Percentiles rank a stretch among this genome's conserved stretches.
phyloP scores from a whole-genome alignment of 1,140 invertebrate species.

The Antheraea pernyi region DNA sequence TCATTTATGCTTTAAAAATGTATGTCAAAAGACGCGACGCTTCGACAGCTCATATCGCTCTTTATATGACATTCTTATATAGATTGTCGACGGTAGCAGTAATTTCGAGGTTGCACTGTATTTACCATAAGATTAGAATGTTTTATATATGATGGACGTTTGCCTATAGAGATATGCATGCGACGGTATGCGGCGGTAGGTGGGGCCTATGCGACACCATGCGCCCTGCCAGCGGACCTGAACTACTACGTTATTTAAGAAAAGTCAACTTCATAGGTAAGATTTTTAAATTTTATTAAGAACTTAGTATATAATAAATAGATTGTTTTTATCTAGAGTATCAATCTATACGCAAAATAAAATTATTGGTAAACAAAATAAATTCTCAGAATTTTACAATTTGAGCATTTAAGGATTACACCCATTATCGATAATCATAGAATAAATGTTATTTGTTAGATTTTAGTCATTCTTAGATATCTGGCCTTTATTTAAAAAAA shows the following conservation, averaged over 20 bases:
- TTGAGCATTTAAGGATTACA: too few species aligned
- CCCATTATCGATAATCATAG: too few species aligned
- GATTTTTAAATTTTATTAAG: neutral
- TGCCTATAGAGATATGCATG: slow-evolving; percentile 88
- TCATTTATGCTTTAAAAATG: neutral
- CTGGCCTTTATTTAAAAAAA: too few species aligned
- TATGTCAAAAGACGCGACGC: neutral
- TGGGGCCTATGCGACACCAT: slow-evolving; percentile 91
- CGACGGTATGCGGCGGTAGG: slow-evolving; percentile 85
- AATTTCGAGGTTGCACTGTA: too few species aligned
- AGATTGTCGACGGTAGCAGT: too few species aligned
- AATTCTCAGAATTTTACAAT: too few species aligned
- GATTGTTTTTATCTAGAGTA: too few species aligned
- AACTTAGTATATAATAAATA: too few species aligned
- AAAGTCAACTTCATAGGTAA: slow-evolving; percentile 82
- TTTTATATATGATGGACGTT: neutral
- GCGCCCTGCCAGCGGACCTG: slow-evolving; percentile 92
- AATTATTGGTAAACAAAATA: neutral
- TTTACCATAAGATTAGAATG: too few species aligned
- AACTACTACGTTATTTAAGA: slow-evolving; percentile 89
- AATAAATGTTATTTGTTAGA: too few species aligned
- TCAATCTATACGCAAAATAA: too few species aligned
- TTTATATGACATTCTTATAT: neutral
- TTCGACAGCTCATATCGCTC: neutral
- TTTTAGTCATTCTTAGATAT: too few species aligned